A percentile compares a stretch with the other conserved stretches of the same genome.
Evolutionary conservation across 1,140 invertebrate species (phyloP).

Genomic region (Brachionus koreanus): DNA sequence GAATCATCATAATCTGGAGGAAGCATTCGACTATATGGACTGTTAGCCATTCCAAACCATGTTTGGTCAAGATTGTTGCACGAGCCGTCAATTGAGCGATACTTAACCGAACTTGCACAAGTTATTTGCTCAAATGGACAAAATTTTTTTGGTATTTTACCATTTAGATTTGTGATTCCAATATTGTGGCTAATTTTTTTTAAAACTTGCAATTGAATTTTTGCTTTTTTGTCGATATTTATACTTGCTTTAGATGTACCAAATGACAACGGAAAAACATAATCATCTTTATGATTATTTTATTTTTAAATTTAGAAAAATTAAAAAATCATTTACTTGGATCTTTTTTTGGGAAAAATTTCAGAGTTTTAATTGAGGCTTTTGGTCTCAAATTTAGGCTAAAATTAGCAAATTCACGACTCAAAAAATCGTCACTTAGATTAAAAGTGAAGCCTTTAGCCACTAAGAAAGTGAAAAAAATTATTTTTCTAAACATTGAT

Average conservation of each 20-base stretch:
- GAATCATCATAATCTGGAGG: constrained; percentile 8
- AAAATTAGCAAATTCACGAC: background rate
- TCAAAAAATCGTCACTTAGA: background rate
- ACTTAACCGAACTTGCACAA: background rate
- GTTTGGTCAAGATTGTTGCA: constrained; percentile 38
- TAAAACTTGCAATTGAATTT: background rate
- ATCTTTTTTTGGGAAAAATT: background rate
- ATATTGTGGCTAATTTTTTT: background rate
- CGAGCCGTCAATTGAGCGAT: constrained; percentile 15
- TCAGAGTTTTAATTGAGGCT: constrained; percentile 21
- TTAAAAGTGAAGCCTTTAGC: background rate
- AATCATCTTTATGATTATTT: background rate
- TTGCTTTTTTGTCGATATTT: background rate
- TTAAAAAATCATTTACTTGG: background rate
- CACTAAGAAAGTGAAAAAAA: background rate
- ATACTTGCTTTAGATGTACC: background rate
- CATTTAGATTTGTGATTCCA: background rate
- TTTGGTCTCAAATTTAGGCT: background rate
- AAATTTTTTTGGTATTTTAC: constrained; percentile 36
- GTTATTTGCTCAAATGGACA: background rate
- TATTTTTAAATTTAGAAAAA: background rate
- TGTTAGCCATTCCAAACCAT: background rate
- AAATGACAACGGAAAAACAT: constrained; percentile 1
- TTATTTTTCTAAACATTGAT: background rate
- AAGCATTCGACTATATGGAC: background rate